Evolutionary conservation across 2,888 invertebrate species (phyloP), one percentile per base, ranked within the genome.

Genomic region (Ligdia adustata): DNA sequence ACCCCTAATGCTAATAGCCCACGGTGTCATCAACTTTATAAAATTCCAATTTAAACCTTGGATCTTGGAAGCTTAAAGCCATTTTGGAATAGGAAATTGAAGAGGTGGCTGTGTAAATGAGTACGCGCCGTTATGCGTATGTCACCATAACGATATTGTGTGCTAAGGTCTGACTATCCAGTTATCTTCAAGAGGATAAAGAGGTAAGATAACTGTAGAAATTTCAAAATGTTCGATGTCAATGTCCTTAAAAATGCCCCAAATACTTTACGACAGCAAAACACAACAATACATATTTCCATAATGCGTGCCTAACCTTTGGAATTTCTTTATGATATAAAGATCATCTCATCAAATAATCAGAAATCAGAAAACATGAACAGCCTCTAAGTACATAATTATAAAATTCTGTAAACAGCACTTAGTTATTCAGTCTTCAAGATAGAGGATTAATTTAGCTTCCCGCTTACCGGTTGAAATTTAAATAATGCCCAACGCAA

Each of bases 81-180:
- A 15, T 52, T 61, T 70, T 71, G 7, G 54, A 55, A 26, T 38
- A 14, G 40, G 12, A 7, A 32, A 45, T 29, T 9, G 42, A 34
- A 32, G 52, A 34, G 34, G 43, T 29, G 35, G 29, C 65, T 58
- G 68, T 60, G 75, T 72, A 77, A 86, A 83, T 80, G 78, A 77
- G 85, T 70, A 67, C 79, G 61, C 57, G 63, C 87, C 87, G 88
- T 88, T 88, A 83, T 73, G 69, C 72, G 72, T 77, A 70, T 84
- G 85, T 86, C 84, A 75, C 82, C 76, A 74, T 1, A 72, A 72
- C 67, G 68, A 75, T 78, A 82, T 79, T 79, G 74, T 79, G 62
- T 62, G 40, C 12, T 59, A 63, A 59, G 59, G 62, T 65, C 72
- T 75, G 66, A 70, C 68, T 68, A 60, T 55, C 66, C 22, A 4